Evolutionary conservation across 2,888 invertebrate species (phyloP), one percentile per base, ranked within the genome.

Genomic region (Sussaba pulchella): DNA sequence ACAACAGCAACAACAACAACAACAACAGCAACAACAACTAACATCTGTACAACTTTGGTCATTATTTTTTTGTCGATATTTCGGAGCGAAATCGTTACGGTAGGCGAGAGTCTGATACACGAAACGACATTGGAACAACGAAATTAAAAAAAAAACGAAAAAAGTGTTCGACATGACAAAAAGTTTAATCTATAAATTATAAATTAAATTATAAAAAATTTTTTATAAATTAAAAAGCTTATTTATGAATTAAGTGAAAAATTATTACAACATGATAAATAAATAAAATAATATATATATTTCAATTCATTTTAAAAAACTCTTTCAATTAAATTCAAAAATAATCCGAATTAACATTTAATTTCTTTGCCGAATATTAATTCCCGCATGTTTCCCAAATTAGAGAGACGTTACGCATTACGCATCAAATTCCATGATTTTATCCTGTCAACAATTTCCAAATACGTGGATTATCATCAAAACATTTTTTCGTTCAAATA

Each of bases 21-120:
- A 85, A 86, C 84, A 85, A 85, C 85, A 85, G 87, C 88, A 88
- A 87, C 85, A 86, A 86, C 83, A 85, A 86, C 86, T 86, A 88
- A 87, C 84, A 86, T 82, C 86, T 85, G 83, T 85, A 82, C 85
- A 87, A 87, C 89, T 89, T 89, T 89, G 89, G 89, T 89, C 87
- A 87, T 81, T 75, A 84, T 82, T 84, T 82, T 81, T 84, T 83
- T 83, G 66, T 85, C 77, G 73, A 75, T 84, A 78, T 66, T 66
- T 81, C 66, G 36, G 36, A 71, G 39, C 10, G 39, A 8, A 24
- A 52, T n/a, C n/a, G n/a, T n/a, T n/a, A 36, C 26, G 43, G 64
- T 41, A 66, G 66, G 64, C 43, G 66, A 74, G 52, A 26, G 24
- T 19, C 0, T 8, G 6, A 50, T 14, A 63, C 9, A 5, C n/a